Conservation (phyloP, 2,888 invertebrate genomes). For the Capitulum mitella region DNA sequence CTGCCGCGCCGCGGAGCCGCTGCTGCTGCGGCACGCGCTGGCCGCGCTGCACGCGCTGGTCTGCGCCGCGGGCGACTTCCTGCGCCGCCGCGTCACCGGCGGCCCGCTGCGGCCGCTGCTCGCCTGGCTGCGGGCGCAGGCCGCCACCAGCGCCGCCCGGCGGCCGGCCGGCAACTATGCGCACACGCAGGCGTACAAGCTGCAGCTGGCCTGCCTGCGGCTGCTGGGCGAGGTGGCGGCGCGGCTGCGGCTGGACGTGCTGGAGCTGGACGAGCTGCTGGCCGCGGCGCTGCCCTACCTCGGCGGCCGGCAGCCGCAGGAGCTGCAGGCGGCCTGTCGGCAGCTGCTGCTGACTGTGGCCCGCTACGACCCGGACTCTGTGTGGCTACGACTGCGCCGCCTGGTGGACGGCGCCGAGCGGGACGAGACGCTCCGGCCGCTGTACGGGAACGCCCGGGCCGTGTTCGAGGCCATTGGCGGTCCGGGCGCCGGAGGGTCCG, state of each 20-base stretch:
- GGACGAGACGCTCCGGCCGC: slow-evolving; percentile 34
- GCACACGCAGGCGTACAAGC: neutral
- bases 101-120: slow-evolving; percentile 13
- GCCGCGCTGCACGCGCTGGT: neutral
- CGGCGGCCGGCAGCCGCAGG: slow-evolving; percentile 40
- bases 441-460: slow-evolving; percentile 79
- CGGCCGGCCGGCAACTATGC: neutral
- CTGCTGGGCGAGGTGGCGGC: neutral
- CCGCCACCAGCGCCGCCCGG: neutral
- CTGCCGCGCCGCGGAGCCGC: neutral
- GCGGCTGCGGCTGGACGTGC: slow-evolving; percentile 1
- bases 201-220: neutral
- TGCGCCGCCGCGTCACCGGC: neutral
- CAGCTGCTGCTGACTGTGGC: slow-evolving; percentile 67
- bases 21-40: slow-evolving; percentile 10
- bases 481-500: slow-evolving; percentile 71
- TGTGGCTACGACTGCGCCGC: slow-evolving; percentile 58
- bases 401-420: slow-evolving; percentile 38
- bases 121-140: neutral
- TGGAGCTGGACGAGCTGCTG: neutral
- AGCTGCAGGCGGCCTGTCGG: slow-evolving; percentile 63
- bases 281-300: slow-evolving; percentile 44
- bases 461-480: slow-evolving; percentile 92
- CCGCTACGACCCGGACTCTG: slow-evolving; percentile 66
- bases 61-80: neutral